Conservation (phyloP, 2,888 invertebrate species). For the Epinotia nisella region DNA sequence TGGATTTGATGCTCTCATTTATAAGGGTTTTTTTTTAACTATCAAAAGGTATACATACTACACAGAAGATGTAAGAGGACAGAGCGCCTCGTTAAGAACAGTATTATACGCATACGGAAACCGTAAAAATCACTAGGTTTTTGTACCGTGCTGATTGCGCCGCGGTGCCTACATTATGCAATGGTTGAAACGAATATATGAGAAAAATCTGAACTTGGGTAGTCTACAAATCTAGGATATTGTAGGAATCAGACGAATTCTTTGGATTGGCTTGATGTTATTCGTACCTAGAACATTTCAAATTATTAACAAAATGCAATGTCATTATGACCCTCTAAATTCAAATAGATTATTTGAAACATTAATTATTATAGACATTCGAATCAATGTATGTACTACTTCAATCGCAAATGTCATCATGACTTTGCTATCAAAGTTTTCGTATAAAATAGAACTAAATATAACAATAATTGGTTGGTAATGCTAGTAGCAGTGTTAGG, state of each 20-base stretch:
- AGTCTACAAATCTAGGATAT: neutral
- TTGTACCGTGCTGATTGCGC: constrained; percentile 37
- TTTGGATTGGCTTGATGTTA: neutral
- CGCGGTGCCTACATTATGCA: constrained; percentile 26
- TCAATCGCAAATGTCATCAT: no score
- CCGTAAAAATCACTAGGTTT: constrained; percentile 33
- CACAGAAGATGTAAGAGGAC: constrained; percentile 3
- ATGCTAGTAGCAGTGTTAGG: neutral
- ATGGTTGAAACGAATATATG: constrained; percentile 25
- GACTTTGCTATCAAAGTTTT: no score
- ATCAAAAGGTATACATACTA: neutral
- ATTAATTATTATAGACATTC: no score
- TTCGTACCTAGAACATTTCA: no score
- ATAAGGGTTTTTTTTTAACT: neutral
- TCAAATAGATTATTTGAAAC: no score
- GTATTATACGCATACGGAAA: constrained; percentile 37
- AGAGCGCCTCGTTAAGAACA: constrained; percentile 29
- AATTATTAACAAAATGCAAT: no score
- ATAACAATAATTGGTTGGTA: neutral
- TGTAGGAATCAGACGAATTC: neutral
- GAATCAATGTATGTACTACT: no score
- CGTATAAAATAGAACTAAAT: no score
- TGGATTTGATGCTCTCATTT: neutral
- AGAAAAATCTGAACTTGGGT: constrained; percentile 1
- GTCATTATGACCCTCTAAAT: no score